Base-by-base conservation (phyloP, 2,797 vertebrate genomes). In the Chaenodraco wilsoni region DNA sequence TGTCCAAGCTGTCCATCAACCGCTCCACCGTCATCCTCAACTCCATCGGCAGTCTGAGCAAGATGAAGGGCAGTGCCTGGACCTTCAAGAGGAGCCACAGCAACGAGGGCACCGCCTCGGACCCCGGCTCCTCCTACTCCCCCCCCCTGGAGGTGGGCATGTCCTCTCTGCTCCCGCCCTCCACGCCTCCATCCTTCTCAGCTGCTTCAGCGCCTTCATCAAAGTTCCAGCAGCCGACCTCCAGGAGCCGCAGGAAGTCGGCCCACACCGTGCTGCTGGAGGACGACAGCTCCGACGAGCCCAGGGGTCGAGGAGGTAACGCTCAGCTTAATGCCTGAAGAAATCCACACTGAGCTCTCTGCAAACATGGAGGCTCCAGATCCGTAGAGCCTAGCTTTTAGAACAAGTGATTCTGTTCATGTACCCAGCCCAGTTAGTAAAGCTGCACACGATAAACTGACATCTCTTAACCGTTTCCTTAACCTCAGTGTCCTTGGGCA, bases 1-100 rank as follows among this genome's bases (percentile, higher is more conserved):
- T 94, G 70, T 94, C 94, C 21, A 88, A 90, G 69, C 81, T 94
- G 82, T 94, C 94, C 37, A 86, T 94, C 76, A 95, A 94, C 83
- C 90, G 93, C 31, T 88, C 97, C 85, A 96, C 96, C 0, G 92
- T 98, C 83, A 97, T 98, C 83, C 95, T 98, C 61, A 96, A 93
- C 93, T 98, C 97, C 85, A 97, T 98, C 11, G 97, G 96, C 84
- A 98, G 97, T 84, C 94, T 97, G 74, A 97, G 97, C 74, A 97
- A 97, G 87, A 94, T 97, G 90, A 94, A 88, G 68, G 92, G 95
- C 40, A 96, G 95, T 72, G 93, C 95, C 60, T 95, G 97, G 92
- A 96, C 96, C 67, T 96, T 95, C 76, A 75, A 91, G 87, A 92
- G 88, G 79, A 92, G 79, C 49, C 89, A 88, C 74, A 90, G 92